Conservation (phyloP, 2,797 vertebrate species). For the Natrix natrix region DNA sequence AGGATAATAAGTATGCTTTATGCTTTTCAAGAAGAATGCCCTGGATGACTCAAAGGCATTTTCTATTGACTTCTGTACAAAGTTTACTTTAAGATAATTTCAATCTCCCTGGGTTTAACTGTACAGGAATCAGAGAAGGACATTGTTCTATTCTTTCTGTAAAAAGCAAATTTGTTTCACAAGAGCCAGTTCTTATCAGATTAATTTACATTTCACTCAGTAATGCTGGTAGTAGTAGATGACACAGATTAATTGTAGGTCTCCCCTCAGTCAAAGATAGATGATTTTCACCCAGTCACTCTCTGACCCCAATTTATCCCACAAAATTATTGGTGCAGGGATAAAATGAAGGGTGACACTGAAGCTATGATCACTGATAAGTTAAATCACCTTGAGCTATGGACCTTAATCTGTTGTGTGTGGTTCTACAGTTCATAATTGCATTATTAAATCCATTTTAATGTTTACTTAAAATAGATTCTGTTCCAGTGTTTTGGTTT, state of each 20-base stretch:
- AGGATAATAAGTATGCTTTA: not conserved
- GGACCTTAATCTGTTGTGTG: not conserved
- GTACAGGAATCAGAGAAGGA: slow-evolving; percentile 31
- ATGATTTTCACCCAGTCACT: not conserved
- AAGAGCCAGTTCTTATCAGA: not conserved
- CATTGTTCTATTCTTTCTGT: not conserved
- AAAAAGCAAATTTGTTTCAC: slow-evolving; percentile 1
- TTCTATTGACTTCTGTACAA: slow-evolving; percentile 19
- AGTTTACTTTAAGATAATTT: slow-evolving; percentile 47
- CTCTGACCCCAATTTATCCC: not conserved
- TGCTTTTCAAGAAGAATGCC: not conserved
- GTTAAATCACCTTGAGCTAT: not conserved
- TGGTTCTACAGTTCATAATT: not conserved
- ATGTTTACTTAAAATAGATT: not conserved
- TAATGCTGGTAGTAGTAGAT: not conserved
- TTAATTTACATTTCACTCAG: not conserved
- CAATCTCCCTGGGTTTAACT: slow-evolving; percentile 43
- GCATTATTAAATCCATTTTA: not conserved
- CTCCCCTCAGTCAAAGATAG: not conserved
- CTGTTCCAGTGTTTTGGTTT: not conserved
- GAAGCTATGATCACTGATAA: not conserved
- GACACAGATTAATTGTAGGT: not conserved
- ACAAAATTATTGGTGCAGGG: not conserved
- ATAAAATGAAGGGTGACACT: not conserved
- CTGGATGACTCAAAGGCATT: slow-evolving; percentile 51